Conservation (phyloP, 2,888 invertebrate genomes). For the Podotricha telesiphe region DNA sequence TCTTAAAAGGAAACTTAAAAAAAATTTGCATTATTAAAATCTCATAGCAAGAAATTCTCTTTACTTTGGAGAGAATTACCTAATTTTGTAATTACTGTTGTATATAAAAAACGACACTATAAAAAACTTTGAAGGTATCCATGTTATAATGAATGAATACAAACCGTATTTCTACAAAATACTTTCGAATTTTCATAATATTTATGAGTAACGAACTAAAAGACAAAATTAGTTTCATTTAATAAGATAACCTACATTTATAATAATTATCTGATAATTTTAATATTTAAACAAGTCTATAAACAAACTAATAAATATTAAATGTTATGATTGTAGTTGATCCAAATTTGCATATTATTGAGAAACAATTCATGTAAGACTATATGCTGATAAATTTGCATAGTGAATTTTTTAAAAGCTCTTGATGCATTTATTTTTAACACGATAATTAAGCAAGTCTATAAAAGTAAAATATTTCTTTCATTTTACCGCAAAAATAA, state of each 20-base stretch:
- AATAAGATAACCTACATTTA: slow-evolving; percentile 18
- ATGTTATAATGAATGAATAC: too few relatives aligned
- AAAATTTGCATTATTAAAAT: not conserved
- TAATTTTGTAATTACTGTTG: too few relatives aligned
- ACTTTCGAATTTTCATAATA: not conserved
- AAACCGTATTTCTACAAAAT: too few relatives aligned
- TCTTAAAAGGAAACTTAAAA: too few relatives aligned
- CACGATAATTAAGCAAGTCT: too few relatives aligned
- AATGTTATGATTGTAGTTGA: slow-evolving; percentile 17
- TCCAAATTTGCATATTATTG: slow-evolving; percentile 4
- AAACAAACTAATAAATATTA: slow-evolving; percentile 17
- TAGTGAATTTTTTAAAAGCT: too few relatives aligned
- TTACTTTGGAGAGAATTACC: too few relatives aligned
- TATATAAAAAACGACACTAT: too few relatives aligned
- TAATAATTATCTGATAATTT: slow-evolving; percentile 5
- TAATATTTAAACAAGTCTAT: slow-evolving; percentile 13
- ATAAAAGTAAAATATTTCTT: too few relatives aligned
- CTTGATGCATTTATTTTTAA: too few relatives aligned
- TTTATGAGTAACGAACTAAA: not conserved
- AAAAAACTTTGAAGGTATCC: too few relatives aligned
- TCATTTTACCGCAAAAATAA: too few relatives aligned
- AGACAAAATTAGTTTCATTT: slow-evolving; percentile 1
- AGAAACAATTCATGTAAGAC: not conserved
- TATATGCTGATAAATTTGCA: not conserved
- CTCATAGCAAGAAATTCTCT: not conserved